These are phyloP conservation scores for Corynorhinus townsendii DNA, from an alignment of 2,113 vertebrate genomes.

Conservation along the genomic window DNA sequence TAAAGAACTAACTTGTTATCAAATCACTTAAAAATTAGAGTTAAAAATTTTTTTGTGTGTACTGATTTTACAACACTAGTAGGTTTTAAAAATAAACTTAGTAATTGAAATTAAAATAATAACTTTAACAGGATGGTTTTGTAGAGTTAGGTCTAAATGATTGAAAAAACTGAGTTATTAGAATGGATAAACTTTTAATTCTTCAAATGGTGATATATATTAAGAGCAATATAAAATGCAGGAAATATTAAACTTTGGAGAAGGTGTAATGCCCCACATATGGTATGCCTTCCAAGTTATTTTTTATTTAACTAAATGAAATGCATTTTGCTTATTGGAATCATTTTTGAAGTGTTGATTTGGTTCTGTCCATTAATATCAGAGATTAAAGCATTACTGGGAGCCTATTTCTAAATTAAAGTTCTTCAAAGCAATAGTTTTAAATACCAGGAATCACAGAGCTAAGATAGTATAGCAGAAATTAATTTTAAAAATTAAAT, in stretches of 20 bases:
- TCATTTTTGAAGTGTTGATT: background rate
- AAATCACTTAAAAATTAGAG: constrained; percentile 22
- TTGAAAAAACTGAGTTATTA: background rate
- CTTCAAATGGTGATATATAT: background rate
- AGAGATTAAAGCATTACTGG: background rate
- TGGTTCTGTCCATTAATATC: background rate
- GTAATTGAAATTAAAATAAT: constrained; percentile 26
- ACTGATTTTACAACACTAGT: background rate
- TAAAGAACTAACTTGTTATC: constrained; percentile 55
- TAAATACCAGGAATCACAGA: background rate
- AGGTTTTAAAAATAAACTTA: background rate
- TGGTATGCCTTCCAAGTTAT: background rate
- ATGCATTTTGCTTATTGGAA: constrained; percentile 11
- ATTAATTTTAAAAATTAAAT: background rate
- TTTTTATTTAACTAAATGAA: constrained; percentile 22
- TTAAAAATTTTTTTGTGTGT: background rate
- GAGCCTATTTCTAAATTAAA: background rate
- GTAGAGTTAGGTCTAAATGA: background rate
- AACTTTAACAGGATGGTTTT: constrained; percentile 16
- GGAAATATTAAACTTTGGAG: background rate
- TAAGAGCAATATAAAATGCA: background rate
- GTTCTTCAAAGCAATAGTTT: constrained; percentile 5
- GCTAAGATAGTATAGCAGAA: background rate
- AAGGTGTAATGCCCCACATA: background rate
- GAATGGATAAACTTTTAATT: background rate